Conservation (phyloP, 2,113 vertebrate species). For the Plotosus lineatus region DNA sequence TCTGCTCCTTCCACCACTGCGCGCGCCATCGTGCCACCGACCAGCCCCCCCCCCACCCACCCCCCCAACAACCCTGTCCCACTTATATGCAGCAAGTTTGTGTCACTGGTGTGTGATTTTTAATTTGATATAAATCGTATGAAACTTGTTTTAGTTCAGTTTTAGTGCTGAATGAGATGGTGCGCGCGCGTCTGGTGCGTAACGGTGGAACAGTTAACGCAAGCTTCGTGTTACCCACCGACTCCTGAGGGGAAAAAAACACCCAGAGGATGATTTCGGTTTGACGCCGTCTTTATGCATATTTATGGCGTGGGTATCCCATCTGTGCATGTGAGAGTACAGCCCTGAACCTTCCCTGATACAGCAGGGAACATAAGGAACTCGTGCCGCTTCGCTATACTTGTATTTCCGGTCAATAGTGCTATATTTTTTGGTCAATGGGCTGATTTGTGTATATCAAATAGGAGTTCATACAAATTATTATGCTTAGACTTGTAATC, state of each 20-base stretch:
- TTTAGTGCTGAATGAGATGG: not conserved
- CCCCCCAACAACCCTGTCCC: slow-evolving; percentile 18
- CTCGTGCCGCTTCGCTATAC: not conserved
- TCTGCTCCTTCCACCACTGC: slow-evolving; percentile 27
- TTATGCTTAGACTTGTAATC: not conserved
- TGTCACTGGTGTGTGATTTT: not conserved
- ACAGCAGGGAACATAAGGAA: too few relatives aligned
- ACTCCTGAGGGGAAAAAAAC: slow-evolving; percentile 11
- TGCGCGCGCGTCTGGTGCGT: slow-evolving; percentile 62
- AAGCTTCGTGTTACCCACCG: slow-evolving; percentile 5
- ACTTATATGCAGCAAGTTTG: not conserved
- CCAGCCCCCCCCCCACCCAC: too few relatives aligned
- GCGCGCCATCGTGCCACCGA: slow-evolving; percentile 28
- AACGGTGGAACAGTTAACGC: slow-evolving; percentile 65
- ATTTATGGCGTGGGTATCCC: slow-evolving; percentile 68
- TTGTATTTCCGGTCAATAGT: not conserved
- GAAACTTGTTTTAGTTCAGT: not conserved
- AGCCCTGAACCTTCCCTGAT: not conserved
- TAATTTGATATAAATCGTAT: too few relatives aligned
- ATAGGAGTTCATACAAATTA: not conserved
- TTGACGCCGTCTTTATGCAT: slow-evolving; percentile 65
- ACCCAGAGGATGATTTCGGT: slow-evolving; percentile 61
- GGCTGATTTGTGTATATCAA: not conserved
- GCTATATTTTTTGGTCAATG: not conserved
- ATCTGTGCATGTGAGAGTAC: slow-evolving; percentile 68